Conservation (phyloP, 2,888 invertebrate genomes). For the Parelbella ahira region DNA sequence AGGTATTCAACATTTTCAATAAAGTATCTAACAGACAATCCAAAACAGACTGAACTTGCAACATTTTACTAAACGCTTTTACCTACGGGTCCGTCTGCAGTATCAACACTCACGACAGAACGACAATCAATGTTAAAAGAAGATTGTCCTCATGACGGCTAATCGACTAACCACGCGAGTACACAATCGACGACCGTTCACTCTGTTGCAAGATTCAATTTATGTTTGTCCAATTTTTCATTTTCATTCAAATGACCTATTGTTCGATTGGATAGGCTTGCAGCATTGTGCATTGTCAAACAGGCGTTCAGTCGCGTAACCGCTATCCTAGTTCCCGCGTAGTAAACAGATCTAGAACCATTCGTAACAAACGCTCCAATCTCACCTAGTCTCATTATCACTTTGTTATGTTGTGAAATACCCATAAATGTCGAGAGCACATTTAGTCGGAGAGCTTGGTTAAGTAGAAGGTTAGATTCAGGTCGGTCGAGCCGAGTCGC, state of each 20-base stretch:
- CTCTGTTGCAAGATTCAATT: constrained; percentile 63
- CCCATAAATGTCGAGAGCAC: constrained; percentile 71
- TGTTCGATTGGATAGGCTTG: constrained; percentile 42
- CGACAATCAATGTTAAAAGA: constrained; percentile 65
- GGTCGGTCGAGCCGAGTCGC: constrained; percentile 66
- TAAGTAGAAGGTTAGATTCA: constrained; percentile 73
- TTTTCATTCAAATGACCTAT: constrained; percentile 12
- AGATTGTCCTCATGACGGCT: constrained; percentile 70
- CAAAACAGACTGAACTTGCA: constrained; percentile 79
- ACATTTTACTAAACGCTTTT: constrained; percentile 77
- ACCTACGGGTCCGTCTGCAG: constrained; percentile 70
- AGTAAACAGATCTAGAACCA: constrained; percentile 66
- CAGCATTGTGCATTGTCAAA: constrained; percentile 68
- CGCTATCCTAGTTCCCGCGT: constrained; percentile 75
- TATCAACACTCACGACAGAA: constrained; percentile 69
- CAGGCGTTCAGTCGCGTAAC: constrained; percentile 74
- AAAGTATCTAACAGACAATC: constrained; percentile 77
- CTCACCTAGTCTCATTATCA: constrained; percentile 74
- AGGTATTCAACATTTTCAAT: constrained; percentile 87
- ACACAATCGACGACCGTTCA: constrained; percentile 67
- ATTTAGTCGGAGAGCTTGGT: constrained; percentile 75
- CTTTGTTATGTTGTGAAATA: constrained; percentile 55
- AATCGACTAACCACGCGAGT: constrained; percentile 76
- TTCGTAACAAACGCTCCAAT: constrained; percentile 68
- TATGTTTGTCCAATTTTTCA: constrained; percentile 12